Conservation (phyloP, 2,797 vertebrate genomes). For the Knipowitschia caucasica region DNA sequence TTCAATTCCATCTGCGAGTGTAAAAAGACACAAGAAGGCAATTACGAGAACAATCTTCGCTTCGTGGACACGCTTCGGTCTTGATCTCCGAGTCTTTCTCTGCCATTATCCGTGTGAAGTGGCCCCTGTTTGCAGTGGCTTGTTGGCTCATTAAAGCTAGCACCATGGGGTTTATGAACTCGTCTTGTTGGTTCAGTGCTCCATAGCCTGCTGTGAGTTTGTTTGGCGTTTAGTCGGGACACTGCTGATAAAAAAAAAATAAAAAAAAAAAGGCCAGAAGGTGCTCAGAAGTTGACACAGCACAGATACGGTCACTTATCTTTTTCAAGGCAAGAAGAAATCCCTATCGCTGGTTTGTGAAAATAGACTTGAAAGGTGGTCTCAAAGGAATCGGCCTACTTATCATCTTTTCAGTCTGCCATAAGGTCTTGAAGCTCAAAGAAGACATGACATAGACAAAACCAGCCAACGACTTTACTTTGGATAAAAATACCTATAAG, state of each 20-base stretch:
- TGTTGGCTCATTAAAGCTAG: conserved; percentile 42
- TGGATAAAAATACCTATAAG: no score
- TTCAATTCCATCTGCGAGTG: no score
- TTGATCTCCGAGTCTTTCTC: conserved; percentile 17
- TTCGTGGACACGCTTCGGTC: conserved; percentile 5
- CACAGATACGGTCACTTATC: conserved; percentile 47
- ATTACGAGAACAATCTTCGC: conserved; percentile 25
- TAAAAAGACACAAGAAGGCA: conserved; percentile 26
- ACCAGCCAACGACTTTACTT: not conserved
- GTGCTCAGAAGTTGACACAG: conserved; percentile 41
- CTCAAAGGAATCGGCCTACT: conserved; percentile 9
- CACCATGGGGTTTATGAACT: conserved; percentile 57
- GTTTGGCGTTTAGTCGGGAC: conserved; percentile 35
- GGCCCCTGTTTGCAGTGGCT: conserved; percentile 36
- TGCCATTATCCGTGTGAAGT: conserved; percentile 28
- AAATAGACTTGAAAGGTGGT: conserved; percentile 8
- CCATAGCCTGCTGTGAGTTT: conserved; percentile 26
- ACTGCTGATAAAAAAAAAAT: conserved; percentile 26
- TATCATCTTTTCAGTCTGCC: conserved; percentile 31
- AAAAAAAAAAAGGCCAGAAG: conserved; percentile 2
- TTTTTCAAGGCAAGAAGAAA: conserved; percentile 25
- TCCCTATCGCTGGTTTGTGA: conserved; percentile 25
- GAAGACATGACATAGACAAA: not conserved
- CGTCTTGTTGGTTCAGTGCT: conserved; percentile 42
- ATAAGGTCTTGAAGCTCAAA: conserved; percentile 4